Conservation (phyloP, 1,140 invertebrate genomes). For the Aethina tumida region DNA sequence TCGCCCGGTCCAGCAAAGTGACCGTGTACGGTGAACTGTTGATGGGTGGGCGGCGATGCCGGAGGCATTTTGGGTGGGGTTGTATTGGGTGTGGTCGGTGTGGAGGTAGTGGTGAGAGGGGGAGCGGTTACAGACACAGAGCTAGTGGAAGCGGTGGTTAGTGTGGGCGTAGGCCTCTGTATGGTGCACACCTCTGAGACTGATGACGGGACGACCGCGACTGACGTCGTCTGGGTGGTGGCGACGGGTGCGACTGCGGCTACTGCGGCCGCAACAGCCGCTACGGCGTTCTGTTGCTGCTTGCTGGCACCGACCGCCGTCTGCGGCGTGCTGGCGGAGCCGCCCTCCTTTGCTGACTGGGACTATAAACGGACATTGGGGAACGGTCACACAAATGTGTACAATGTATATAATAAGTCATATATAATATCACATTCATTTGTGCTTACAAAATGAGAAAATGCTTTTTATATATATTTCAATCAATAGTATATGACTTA, state of each 20-base stretch:
- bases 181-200: constrained; percentile 34
- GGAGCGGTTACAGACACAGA: constrained; percentile 29
- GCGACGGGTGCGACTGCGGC: constrained; percentile 14
- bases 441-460: too few relatives aligned
- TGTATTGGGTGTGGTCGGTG: constrained; percentile 9
- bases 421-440: too few relatives aligned
- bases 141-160: constrained; percentile 33
- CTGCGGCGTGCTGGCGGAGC: constrained; percentile 14
- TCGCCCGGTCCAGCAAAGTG: constrained; percentile 33
- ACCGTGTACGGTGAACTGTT: constrained; percentile 35
- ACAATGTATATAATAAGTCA: too few relatives aligned
- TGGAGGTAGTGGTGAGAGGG: constrained; percentile 17
- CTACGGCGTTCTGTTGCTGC: constrained; percentile 19
- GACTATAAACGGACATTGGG: constrained; percentile 22
- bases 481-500: too few relatives aligned
- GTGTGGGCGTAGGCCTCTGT: constrained; percentile 28
- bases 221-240: constrained; percentile 12
- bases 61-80: constrained; percentile 24
- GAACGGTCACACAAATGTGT: too few relatives aligned
- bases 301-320: constrained; percentile 15
- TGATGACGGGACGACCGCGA: constrained; percentile 16
- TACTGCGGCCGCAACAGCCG: constrained; percentile 19
- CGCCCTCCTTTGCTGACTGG: constrained; percentile 49
- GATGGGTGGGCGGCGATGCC: constrained; percentile 28
- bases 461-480: too few relatives aligned